Evolutionary conservation across 2,797 vertebrate genomes (phyloP).

Genomic region (Typhlichthys eigenmanni): DNA sequence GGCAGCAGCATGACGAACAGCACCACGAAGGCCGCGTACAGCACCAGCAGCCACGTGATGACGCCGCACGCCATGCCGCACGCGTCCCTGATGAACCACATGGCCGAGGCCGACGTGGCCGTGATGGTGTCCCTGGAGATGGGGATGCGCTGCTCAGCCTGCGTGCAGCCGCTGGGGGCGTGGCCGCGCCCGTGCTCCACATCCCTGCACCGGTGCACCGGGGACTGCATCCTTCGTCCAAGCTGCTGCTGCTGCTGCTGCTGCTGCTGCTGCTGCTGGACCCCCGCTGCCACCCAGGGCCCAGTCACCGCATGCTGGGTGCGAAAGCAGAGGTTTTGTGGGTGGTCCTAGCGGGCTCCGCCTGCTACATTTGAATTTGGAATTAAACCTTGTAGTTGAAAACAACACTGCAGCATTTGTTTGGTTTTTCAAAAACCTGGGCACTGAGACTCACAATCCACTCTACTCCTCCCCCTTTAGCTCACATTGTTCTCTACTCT

Average conservation of each 20-base stretch:
- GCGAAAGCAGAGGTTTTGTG: not conserved
- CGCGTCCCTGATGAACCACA: slow-evolving; percentile 97
- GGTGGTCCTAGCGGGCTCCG: no score
- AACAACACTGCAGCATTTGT: no score
- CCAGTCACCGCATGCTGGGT: slow-evolving; percentile 79
- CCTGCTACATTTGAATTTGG: no score
- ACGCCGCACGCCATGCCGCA: slow-evolving; percentile 93
- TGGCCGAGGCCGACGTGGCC: slow-evolving; percentile 78
- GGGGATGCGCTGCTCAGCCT: slow-evolving; percentile 74
- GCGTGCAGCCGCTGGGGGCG: slow-evolving; percentile 77
- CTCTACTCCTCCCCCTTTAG: no score
- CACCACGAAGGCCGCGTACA: slow-evolving; percentile 97
- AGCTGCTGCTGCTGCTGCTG: slow-evolving; percentile 18
- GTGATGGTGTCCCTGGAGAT: slow-evolving; percentile 74
- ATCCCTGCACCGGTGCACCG: slow-evolving; percentile 89
- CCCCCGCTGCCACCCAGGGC: slow-evolving; percentile 34
- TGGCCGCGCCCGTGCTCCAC: slow-evolving; percentile 81
- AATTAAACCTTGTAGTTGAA: no score
- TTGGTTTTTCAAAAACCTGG: no score
- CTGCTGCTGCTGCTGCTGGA: slow-evolving; percentile 56
- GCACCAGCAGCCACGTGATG: slow-evolving; percentile 95
- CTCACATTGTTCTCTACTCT: no score
- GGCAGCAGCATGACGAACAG: slow-evolving; percentile 95
- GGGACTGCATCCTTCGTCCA: slow-evolving; percentile 88
- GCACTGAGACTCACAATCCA: no score